phyloP scores from a whole-genome alignment of 92 coral and sea anemone species.

The Siderastrea siderea region DNA sequence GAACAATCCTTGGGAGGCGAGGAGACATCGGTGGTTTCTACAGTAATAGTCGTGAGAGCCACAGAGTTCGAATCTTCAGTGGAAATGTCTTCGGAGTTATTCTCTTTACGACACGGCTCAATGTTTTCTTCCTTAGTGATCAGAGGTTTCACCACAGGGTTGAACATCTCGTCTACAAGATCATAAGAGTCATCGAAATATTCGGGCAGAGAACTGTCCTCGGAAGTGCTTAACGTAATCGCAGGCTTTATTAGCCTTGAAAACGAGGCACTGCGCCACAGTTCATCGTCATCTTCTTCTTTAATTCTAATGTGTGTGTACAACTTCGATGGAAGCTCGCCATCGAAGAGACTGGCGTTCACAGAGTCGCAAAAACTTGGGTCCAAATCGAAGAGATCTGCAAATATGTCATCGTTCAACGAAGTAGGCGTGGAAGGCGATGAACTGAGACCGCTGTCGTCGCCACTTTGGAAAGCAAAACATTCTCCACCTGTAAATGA shows the following conservation, averaged over 20 bases:
- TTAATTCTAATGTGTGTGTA: slow-evolving; percentile 36
- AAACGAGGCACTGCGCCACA: neutral
- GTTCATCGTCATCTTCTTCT: slow-evolving; percentile 11
- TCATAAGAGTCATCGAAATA: neutral
- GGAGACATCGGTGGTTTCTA: neutral
- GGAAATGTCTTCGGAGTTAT: too few species aligned
- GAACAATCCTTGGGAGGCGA: neutral
- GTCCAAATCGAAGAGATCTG: neutral
- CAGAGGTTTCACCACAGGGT: neutral
- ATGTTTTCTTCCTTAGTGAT: neutral
- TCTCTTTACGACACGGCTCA: neutral
- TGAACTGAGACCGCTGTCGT: slow-evolving; percentile 39
- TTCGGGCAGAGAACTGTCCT: neutral
- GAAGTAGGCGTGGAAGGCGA: slow-evolving; percentile 30
- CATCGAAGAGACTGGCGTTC: slow-evolving; percentile 29
- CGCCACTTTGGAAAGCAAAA: neutral
- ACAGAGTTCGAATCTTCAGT: neutral
- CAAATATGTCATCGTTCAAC: neutral
- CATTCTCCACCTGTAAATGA: neutral
- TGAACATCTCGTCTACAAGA: neutral
- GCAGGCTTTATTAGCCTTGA: neutral
- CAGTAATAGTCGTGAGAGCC: neutral
- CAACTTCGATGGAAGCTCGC: slow-evolving; percentile 6
- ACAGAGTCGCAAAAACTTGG: neutral
- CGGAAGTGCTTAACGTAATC: neutral